Conservation (phyloP, 2,113 vertebrate species). For the Lophura nycthemera region DNA sequence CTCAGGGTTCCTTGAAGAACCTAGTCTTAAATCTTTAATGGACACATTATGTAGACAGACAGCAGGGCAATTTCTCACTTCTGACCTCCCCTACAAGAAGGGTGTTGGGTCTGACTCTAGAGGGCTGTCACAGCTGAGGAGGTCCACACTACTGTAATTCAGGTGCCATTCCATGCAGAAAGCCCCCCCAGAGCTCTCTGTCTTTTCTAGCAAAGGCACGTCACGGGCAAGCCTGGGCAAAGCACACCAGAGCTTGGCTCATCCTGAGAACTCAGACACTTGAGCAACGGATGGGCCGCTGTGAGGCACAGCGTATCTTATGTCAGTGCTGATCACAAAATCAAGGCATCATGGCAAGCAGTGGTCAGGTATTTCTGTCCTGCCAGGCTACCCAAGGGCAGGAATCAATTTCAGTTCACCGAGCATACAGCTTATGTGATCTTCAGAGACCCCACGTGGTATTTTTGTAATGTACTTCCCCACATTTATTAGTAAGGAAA, state of each 20-base stretch:
- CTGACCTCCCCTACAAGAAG: background rate
- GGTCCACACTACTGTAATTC: fast-evolving
- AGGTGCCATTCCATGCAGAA: background rate
- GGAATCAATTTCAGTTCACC: background rate
- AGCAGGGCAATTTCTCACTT: background rate
- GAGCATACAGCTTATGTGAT: slow-evolving; percentile 18
- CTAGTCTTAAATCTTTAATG: background rate
- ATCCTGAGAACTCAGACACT: background rate
- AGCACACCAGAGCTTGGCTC: background rate
- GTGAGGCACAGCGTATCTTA: background rate
- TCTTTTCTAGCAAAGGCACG: background rate
- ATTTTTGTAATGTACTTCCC: slow-evolving; percentile 33
- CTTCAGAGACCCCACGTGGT: background rate
- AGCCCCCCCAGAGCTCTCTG: background rate
- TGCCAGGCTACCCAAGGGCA: background rate
- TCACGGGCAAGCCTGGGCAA: background rate
- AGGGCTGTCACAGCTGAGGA: background rate
- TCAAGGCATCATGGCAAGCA: background rate
- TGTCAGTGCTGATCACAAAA: background rate
- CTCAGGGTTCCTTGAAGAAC: background rate
- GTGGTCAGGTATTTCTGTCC: background rate
- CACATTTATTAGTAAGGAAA: slow-evolving; percentile 67
- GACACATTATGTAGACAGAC: background rate
- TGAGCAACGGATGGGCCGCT: fast-evolving
- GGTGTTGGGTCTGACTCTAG: background rate